Base-by-base conservation (phyloP, 2,797 vertebrate genomes). In the Halcyon chelicuti region DNA sequence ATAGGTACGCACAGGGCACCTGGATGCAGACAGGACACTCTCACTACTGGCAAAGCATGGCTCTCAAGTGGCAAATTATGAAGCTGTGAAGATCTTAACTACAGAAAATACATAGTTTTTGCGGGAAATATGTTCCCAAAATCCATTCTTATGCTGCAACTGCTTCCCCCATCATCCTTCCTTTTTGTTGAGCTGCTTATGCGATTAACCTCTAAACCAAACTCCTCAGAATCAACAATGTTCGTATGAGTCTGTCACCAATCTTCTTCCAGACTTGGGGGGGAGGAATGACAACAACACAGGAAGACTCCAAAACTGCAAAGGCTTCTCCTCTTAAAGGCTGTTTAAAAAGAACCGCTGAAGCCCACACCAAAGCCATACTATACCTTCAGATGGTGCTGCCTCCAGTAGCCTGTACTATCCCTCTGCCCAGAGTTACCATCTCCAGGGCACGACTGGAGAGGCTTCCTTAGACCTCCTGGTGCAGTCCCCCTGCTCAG, bases 301-400 rank as follows among this genome's bases (percentile, higher is more conserved):
- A 29, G 29, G 10, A 5, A 46, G 23, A 25, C 47, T 55, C 54
- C 46, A 3, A 62, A 31, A 29, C 33, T 12, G 7, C 62, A 52
- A 16, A 67, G 54, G 12, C 52, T 55, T 55, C 31, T 55, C 54
- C 31, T 55, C 31, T 55, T 19, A 31, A n/a, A 55, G 20, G 31
- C 31, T 20, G 31, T 40, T 20, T 13, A 28, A 62, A 40, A 19
- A 46, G 15, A 11, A 8, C 8, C 19, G 5, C 54, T 19, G 11
- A n/a, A n/a, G 14, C 31, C 17, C 14, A 6, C 7, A 33, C 52
- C 29, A 7, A 12, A 35, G 18, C 37, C 39, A 9, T 14, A 17
- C 37, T 8, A 0, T 2, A 7, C 12, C 3, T 31, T 6, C 29
- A 21, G 54, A 31, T 3, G 9, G 25, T 2, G 40, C 14, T 54